Conservation (phyloP, 2,797 vertebrate genomes). For the Onychomys leucogaster region DNA sequence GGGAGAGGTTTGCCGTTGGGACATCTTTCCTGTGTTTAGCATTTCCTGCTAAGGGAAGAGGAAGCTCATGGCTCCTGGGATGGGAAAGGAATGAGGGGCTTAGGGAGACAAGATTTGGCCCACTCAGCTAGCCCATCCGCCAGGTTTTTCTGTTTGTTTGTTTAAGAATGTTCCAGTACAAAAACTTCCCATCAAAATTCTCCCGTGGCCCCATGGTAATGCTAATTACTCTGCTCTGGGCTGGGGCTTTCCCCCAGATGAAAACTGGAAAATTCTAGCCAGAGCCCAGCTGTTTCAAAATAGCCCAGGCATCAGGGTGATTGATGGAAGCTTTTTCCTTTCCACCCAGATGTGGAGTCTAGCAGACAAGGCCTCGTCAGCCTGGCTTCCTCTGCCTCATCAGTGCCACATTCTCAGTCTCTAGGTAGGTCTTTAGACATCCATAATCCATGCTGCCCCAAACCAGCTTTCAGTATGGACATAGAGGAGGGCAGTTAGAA, state of each 20-base stretch:
- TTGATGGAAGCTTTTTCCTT: neutral
- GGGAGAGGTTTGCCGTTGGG: neutral
- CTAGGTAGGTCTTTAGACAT: neutral
- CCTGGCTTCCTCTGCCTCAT: neutral
- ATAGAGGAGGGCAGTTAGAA: neutral
- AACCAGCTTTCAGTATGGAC: accelerated
- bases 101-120: neutral
- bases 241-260: constrained; percentile 40
- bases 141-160: constrained; percentile 63
- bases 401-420: neutral
- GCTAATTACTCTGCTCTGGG: constrained; percentile 41
- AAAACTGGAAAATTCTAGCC: constrained; percentile 54
- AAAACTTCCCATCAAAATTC: constrained; percentile 16
- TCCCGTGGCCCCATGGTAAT: constrained; percentile 38
- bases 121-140: neutral
- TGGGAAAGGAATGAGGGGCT: constrained; percentile 15
- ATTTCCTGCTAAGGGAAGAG: constrained; percentile 63
- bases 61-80: neutral
- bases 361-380: neutral
- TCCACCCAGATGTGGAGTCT: constrained; percentile 54
- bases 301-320: constrained; percentile 19
- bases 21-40: neutral
- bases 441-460: accelerated
- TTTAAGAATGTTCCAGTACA: constrained; percentile 71
- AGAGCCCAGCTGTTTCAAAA: constrained; percentile 51